A percentile compares a stretch with the other conserved stretches of the same genome.
phyloP scores from a whole-genome alignment of 1,140 invertebrate species.

The Phocides pigmalion region DNA sequence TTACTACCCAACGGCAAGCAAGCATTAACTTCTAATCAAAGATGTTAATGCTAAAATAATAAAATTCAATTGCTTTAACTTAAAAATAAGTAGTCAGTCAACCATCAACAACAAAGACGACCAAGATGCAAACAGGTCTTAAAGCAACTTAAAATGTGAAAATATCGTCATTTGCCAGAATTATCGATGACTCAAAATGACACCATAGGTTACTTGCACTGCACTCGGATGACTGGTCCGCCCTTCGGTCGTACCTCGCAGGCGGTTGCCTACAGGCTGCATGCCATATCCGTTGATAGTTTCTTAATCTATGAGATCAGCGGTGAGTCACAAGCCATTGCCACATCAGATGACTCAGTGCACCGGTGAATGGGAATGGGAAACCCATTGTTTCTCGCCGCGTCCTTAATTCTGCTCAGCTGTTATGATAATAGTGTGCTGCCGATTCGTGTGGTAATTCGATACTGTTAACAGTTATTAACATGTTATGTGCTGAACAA shows the following conservation, averaged over 20 bases:
- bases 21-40: too few relatives aligned
- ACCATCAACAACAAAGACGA: too few relatives aligned
- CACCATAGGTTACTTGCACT: constrained; percentile 15
- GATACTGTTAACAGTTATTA: constrained; percentile 19
- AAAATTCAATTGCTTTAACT: too few relatives aligned
- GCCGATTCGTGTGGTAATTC: neutral
- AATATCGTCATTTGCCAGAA: constrained; percentile 7
- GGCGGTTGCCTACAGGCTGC: constrained; percentile 28
- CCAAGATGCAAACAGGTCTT: too few relatives aligned
- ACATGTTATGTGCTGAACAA: neutral
- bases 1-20: too few relatives aligned
- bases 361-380: constrained; percentile 65
- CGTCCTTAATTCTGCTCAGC: constrained; percentile 62
- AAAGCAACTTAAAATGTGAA: neutral
- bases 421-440: constrained; percentile 50
- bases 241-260: constrained; percentile 10
- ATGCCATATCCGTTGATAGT: constrained; percentile 44
- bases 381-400: constrained; percentile 72
- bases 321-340: constrained; percentile 47
- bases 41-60: too few relatives aligned
- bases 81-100: too few relatives aligned
- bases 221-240: constrained; percentile 7
- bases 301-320: constrained; percentile 65
- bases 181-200: constrained; percentile 28
- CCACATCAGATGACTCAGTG: constrained; percentile 65